A percentile compares a stretch with the other conserved stretches of the same genome.
phyloP scores from a whole-genome alignment of 2,113 vertebrate genomes.

The Grantiella picta region DNA sequence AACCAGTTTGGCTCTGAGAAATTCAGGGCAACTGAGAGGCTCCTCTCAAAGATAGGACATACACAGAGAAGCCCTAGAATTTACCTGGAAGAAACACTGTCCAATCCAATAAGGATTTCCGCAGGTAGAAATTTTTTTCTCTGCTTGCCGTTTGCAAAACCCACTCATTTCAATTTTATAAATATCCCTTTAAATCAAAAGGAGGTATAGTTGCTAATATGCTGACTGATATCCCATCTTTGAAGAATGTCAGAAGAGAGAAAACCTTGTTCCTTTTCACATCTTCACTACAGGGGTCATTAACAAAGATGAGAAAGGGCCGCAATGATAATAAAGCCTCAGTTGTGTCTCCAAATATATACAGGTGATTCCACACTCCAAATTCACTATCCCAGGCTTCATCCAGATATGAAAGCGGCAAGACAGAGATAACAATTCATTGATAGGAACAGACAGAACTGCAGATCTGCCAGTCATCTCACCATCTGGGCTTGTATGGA shows the following conservation, averaged over 20 bases:
- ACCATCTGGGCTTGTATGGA: background rate
- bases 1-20: background rate
- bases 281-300: background rate
- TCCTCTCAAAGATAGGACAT: background rate
- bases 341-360: background rate
- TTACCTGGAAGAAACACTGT: background rate
- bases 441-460: background rate
- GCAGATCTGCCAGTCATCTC: background rate
- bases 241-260: background rate
- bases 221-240: background rate
- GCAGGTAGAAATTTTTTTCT: background rate
- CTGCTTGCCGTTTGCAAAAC: background rate
- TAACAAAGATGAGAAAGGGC: background rate
- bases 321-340: background rate
- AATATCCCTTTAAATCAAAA: background rate
- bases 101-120: background rate
- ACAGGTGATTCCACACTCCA: background rate
- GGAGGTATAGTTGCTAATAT: background rate
- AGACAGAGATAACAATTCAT: background rate
- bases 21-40: background rate
- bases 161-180: background rate
- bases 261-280: background rate
- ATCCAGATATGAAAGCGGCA: background rate
- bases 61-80: background rate
- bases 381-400: background rate